Percentiles rank a stretch among this genome's conserved stretches.
phyloP scores from a whole-genome alignment of 2,797 vertebrate species.

The Ambastaia sidthimunki region DNA sequence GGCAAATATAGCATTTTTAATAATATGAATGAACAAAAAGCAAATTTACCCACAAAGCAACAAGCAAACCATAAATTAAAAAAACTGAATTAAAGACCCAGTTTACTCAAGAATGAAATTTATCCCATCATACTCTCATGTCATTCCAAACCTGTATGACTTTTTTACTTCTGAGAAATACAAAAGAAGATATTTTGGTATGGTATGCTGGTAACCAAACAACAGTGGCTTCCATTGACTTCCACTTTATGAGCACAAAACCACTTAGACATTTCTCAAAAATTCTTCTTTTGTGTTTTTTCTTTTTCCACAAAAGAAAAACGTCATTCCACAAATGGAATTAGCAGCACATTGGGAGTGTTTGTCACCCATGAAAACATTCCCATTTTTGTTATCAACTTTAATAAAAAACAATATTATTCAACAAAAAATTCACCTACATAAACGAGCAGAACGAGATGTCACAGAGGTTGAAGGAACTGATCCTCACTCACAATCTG shows the following conservation, averaged over 20 bases:
- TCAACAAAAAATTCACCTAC: slow-evolving; percentile 1
- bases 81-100: not conserved
- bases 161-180: too few relatives aligned
- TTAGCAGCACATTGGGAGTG: not conserved
- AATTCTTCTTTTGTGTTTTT: not conserved
- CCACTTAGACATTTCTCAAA: not conserved
- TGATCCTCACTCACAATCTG: slow-evolving; percentile 16
- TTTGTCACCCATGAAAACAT: not conserved
- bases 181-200: too few relatives aligned
- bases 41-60: not conserved
- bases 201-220: too few relatives aligned
- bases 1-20: not conserved
- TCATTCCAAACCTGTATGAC: too few relatives aligned
- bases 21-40: not conserved
- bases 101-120: too few relatives aligned
- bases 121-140: too few relatives aligned
- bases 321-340: not conserved
- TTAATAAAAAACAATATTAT: not conserved
- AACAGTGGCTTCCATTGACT: too few relatives aligned
- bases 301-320: too few relatives aligned
- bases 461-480: slow-evolving; percentile 17
- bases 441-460: slow-evolving; percentile 21
- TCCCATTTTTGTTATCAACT: not conserved
- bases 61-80: not conserved
- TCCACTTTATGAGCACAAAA: too few relatives aligned